These are phyloP conservation scores for Steinernema carpocapsae DNA, from an alignment of 2,888 invertebrate genomes.

Conservation along the genomic window DNA sequence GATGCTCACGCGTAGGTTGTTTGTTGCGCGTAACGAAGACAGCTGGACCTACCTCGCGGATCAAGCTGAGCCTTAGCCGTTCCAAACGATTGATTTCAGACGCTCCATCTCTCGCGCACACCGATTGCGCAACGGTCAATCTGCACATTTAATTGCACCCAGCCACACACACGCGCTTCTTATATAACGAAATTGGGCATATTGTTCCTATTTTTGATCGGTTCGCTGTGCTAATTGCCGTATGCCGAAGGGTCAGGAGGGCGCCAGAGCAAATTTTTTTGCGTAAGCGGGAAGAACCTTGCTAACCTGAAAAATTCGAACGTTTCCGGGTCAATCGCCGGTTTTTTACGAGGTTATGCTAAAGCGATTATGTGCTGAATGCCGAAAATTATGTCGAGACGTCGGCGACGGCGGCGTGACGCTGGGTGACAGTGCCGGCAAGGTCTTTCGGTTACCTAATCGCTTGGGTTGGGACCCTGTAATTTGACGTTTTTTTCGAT, in stretches of 20 bases:
- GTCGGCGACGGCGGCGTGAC: background rate
- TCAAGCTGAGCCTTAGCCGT: conserved; percentile 28
- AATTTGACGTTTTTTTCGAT: too few relatives aligned
- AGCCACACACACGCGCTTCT: conserved; percentile 11
- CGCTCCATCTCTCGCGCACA: conserved; percentile 30
- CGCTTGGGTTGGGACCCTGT: too few relatives aligned
- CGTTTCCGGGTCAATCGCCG: background rate
- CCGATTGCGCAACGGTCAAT: conserved; percentile 37
- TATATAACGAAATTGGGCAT: conserved; percentile 35
- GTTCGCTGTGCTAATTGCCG: conserved; percentile 29
- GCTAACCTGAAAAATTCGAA: background rate
- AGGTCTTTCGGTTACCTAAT: too few relatives aligned
- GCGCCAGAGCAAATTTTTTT: background rate
- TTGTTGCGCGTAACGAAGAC: conserved; percentile 27
- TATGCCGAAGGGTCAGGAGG: conserved; percentile 34
- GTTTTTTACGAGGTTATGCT: conserved; percentile 9
- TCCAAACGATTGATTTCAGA: conserved; percentile 31
- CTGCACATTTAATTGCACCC: conserved; percentile 30
- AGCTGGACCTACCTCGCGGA: background rate
- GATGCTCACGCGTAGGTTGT: conserved; percentile 20
- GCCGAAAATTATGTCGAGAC: background rate
- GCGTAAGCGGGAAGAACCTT: background rate
- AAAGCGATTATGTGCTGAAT: conserved; percentile 28
- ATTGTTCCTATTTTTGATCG: conserved; percentile 25
- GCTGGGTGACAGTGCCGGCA: too few relatives aligned